phyloP scores from a whole-genome alignment of 2,113 vertebrate genomes.

The Glareola pratincola region DNA sequence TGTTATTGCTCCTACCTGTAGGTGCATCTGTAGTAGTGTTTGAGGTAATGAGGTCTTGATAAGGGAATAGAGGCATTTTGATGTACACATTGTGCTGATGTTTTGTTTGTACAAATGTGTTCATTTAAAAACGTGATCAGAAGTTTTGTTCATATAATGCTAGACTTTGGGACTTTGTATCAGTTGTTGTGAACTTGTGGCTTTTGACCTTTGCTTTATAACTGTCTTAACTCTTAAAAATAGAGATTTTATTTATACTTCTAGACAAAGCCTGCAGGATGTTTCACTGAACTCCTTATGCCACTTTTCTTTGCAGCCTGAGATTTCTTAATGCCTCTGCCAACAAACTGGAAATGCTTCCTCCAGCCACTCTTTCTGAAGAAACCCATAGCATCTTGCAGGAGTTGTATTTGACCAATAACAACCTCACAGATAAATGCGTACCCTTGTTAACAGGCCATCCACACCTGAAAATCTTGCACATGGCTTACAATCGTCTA shows the following conservation, averaged over 20 bases:
- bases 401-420: slow-evolving; percentile 95
- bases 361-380: slow-evolving; percentile 90
- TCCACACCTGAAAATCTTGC: slow-evolving; percentile 88
- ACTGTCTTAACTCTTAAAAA: neutral
- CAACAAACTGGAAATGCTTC: slow-evolving; percentile 93
- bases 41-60: neutral
- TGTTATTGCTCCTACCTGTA: neutral
- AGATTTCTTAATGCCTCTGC: slow-evolving; percentile 93
- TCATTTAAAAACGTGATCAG: neutral
- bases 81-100: rapidly evolving
- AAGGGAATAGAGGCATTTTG: neutral
- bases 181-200: neutral
- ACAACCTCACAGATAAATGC: slow-evolving; percentile 94
- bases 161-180: neutral
- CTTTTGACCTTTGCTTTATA: neutral
- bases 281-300: neutral
- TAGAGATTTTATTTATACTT: neutral
- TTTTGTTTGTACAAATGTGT: neutral
- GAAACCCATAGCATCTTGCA: slow-evolving; percentile 92
- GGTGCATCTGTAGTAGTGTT: neutral
- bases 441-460: slow-evolving; percentile 92
- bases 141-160: neutral
- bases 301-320: slow-evolving; percentile 77
- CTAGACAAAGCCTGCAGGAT: neutral
- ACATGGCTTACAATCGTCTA: slow-evolving; percentile 95